Evolutionary conservation across 2,113 vertebrate genomes (phyloP).

Genomic region (Synodontis membranacea): DNA sequence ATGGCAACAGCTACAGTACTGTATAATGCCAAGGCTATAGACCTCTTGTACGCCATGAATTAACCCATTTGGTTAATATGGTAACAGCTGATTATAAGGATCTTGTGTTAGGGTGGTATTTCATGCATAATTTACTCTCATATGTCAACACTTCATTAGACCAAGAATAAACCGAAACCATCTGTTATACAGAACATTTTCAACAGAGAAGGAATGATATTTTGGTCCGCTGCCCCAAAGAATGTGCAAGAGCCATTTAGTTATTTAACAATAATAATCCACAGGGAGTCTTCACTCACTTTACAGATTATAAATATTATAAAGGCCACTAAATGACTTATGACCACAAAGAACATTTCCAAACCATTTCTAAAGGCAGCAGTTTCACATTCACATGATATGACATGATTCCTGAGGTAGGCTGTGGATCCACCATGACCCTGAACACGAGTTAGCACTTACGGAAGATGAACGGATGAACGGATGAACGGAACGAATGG

Average conservation of each 20-base stretch:
- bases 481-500: neutral
- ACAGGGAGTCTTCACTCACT: conserved; percentile 1
- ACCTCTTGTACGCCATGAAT: neutral
- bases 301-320: conserved; percentile 17
- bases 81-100: conserved; percentile 61
- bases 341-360: conserved; percentile 17
- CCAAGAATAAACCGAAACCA: conserved; percentile 64
- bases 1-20: neutral
- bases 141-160: conserved; percentile 57
- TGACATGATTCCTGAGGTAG: neutral
- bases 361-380: neutral
- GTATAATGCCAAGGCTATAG: neutral
- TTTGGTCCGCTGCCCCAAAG: conserved; percentile 57
- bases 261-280: conserved; percentile 33
- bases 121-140: conserved; percentile 49
- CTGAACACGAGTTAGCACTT: neutral
- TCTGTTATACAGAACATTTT: conserved; percentile 66
- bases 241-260: conserved; percentile 55
- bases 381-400: neutral
- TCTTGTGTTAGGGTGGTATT: conserved; percentile 57
- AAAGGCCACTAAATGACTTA: conserved; percentile 19
- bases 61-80: conserved; percentile 45
- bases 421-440: neutral
- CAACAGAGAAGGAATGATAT: conserved; percentile 48
- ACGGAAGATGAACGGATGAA: neutral